Conservation (phyloP, 1,140 invertebrate species). For the Vanessa tameamea region DNA sequence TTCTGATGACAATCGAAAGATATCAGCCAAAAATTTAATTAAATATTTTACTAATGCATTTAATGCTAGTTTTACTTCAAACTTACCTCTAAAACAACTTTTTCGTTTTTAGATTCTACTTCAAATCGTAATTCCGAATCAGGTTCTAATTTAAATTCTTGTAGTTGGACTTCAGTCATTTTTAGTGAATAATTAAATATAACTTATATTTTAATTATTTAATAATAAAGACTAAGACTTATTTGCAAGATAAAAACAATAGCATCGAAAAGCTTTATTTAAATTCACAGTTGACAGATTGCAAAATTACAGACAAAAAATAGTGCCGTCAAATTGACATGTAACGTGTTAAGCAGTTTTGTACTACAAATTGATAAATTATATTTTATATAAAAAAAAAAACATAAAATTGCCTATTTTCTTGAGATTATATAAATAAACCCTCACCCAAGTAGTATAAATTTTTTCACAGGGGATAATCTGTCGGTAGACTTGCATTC, state of each 20-base stretch:
- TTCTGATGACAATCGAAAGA: constrained; percentile 61
- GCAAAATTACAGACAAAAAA: neutral
- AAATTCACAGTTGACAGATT: neutral
- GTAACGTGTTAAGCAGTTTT: neutral
- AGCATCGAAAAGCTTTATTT: neutral
- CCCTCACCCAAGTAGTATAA: neutral
- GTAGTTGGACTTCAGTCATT: constrained; percentile 79
- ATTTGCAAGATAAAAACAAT: constrained; percentile 15
- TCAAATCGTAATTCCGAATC: constrained; percentile 96
- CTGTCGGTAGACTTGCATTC: too few relatives aligned
- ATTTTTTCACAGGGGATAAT: neutral
- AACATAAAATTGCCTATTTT: neutral
- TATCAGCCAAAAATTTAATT: neutral
- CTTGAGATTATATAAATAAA: too few relatives aligned
- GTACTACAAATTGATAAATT: too few relatives aligned
- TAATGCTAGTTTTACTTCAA: neutral
- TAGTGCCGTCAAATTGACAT: neutral
- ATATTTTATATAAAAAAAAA: too few relatives aligned
- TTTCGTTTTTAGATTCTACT: constrained; percentile 93
- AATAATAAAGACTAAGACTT: neutral
- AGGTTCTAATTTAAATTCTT: constrained; percentile 93
- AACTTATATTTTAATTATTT: neutral
- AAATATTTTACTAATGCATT: neutral
- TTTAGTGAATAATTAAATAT: constrained; percentile 8
- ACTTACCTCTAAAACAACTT: constrained; percentile 89